Evolutionary conservation across 2,888 invertebrate species (phyloP).

Genomic region (Leptopilina syphax): DNA sequence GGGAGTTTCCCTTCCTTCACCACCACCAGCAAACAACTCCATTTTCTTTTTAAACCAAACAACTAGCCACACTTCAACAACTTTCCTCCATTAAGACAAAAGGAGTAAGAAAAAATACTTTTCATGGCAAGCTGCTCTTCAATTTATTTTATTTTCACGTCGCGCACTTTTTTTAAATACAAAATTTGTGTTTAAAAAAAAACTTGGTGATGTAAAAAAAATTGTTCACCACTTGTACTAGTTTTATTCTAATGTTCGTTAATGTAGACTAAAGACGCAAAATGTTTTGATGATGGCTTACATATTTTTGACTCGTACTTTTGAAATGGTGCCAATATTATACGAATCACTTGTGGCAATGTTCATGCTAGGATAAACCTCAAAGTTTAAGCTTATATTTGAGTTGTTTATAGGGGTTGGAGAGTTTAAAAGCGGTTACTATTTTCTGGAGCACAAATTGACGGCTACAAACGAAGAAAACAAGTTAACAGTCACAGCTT

Average conservation of each 20-base stretch:
- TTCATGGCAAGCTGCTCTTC: not conserved
- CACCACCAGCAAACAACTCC: constrained; percentile 71
- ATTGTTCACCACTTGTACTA: not conserved
- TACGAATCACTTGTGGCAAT: constrained; percentile 28
- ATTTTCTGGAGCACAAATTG: constrained; percentile 35
- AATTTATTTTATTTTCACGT: not conserved
- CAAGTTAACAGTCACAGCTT: constrained; percentile 33
- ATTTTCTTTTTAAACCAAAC: constrained; percentile 53
- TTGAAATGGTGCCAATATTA: constrained; percentile 30
- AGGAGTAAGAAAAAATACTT: constrained; percentile 5
- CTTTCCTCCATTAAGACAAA: constrained; percentile 2
- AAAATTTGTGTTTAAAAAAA: no score
- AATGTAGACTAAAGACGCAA: not conserved
- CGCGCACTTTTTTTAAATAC: not conserved
- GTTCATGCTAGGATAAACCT: constrained; percentile 24
- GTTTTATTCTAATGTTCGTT: not conserved
- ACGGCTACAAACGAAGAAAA: constrained; percentile 29
- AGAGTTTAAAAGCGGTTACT: constrained; percentile 32
- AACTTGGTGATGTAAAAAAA: not conserved
- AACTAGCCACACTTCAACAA: constrained; percentile 7
- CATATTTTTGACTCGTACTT: constrained; percentile 13
- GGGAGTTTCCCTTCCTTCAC: constrained; percentile 55
- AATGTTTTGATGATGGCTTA: not conserved
- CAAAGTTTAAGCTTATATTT: constrained; percentile 34
- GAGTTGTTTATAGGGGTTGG: constrained; percentile 22